Conservation (phyloP, 2,888 invertebrate genomes). For the Polietes domitor region DNA sequence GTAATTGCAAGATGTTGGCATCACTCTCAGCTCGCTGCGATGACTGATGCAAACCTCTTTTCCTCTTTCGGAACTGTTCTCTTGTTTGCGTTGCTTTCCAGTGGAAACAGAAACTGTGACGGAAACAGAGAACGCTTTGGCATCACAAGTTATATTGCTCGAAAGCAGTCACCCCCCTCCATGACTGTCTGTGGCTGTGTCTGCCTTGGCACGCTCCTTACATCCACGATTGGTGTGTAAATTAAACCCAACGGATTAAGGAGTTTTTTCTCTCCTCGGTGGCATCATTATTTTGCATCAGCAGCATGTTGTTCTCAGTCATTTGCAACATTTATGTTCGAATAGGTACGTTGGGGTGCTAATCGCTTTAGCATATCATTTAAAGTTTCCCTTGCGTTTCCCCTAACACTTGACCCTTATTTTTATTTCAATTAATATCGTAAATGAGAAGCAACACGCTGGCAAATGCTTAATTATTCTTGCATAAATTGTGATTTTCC, state of each 20-base stretch:
- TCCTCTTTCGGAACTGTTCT: background rate
- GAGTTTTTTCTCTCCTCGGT: slow-evolving; percentile 11
- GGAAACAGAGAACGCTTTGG: background rate
- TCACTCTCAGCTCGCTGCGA: background rate
- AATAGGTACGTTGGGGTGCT: slow-evolving; percentile 26
- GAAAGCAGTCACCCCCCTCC: background rate
- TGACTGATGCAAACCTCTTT: background rate
- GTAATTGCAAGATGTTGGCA: background rate
- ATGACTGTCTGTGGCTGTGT: background rate
- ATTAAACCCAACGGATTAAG: slow-evolving; percentile 60
- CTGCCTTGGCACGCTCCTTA: background rate
- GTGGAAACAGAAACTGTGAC: background rate
- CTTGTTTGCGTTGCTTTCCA: background rate
- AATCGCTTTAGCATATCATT: slow-evolving; percentile 56
- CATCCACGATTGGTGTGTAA: slow-evolving; percentile 47
- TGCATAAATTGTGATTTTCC: slow-evolving; percentile 8
- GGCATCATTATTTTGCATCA: slow-evolving; percentile 42
- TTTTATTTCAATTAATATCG: slow-evolving; percentile 17
- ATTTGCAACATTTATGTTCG: slow-evolving; percentile 24
- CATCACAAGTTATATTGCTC: background rate
- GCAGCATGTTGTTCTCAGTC: background rate
- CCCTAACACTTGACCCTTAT: slow-evolving; percentile 41
- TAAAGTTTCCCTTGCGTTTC: slow-evolving; percentile 23
- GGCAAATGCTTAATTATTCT: slow-evolving; percentile 19
- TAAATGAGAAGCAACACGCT: slow-evolving; percentile 19